Base-by-base conservation (phyloP, 2,888 invertebrate genomes). In the Leistus spinibarbis region DNA sequence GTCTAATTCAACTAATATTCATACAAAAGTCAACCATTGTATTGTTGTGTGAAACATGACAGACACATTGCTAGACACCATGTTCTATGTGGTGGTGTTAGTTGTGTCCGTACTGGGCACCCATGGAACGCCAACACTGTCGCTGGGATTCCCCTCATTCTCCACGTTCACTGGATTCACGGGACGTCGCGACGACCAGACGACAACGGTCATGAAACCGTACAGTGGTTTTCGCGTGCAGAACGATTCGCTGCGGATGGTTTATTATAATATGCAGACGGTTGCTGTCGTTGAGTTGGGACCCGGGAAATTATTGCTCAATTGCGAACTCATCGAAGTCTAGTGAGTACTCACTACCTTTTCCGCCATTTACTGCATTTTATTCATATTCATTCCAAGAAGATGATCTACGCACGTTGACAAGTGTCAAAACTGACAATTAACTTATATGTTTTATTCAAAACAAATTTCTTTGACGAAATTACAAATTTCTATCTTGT, bases 301-400 rank as follows among this genome's bases (percentile, higher is more conserved):
- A 3, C 88, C 89, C 4, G 90, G 90, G 77, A 92, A 93, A 83
- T 86, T 92, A 80, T 87, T 94, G 76, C 88, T 92, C 67, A 91
- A 92, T 82, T 95, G 95, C 84, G 93, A 94, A 84, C 88, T 96
- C 80, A 92, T 95, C 82, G 95, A 96, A 89, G 93, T 94, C 79
- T 91, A 92, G 95, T 96, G 86, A 94, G 95, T 93, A 82, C 54
- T 69, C 70, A n/a, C n/a, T n/a, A n/a, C n/a, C n/a, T n/a, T 76
- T 60, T 9, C 56, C 75, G 68, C 66, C 76, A 77, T 88, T 85
- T 23, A n/a, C n/a, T n/a, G n/a, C n/a, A 56, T 22, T 60, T 17
- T 17, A 10, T 60, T 40, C 7, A 10, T 56, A 17, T 56, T 56
- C 16, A n/a, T 56, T 16, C 16, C 53, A 53, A 10, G 10, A 53